phyloP scores from a whole-genome alignment of 1,140 invertebrate genomes.

The Drosophila kurseongensis region DNA sequence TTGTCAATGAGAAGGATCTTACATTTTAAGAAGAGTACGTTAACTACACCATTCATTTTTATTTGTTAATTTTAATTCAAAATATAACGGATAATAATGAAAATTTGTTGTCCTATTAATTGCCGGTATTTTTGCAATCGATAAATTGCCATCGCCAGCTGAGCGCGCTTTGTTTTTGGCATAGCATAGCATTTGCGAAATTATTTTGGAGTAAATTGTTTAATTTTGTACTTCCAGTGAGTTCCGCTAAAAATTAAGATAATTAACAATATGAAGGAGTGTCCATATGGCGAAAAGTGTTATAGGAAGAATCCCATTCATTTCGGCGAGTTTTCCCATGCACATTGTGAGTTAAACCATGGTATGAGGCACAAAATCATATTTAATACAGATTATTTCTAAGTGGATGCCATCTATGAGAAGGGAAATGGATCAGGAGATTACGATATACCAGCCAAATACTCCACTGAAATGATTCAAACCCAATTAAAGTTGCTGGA shows the following conservation, averaged over 20 bases:
- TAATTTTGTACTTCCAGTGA: slow-evolving; percentile 2
- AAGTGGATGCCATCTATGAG: slow-evolving; percentile 86
- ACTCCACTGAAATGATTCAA: slow-evolving; percentile 84
- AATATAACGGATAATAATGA: too few relatives aligned
- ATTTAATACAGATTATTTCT: slow-evolving; percentile 66
- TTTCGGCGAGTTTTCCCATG: slow-evolving; percentile 91
- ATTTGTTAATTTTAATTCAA: too few relatives aligned
- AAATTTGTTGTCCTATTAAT: background rate
- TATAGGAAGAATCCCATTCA: slow-evolving; percentile 93
- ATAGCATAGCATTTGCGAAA: slow-evolving; percentile 14
- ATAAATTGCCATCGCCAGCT: slow-evolving; percentile 8
- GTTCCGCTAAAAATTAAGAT: background rate
- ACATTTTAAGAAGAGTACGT: too few relatives aligned
- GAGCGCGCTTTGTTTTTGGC: slow-evolving; percentile 40
- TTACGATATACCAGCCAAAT: slow-evolving; percentile 85
- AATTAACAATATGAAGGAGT: slow-evolving; percentile 79
- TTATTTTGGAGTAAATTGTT: slow-evolving; percentile 10
- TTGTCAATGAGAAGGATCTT: too few relatives aligned
- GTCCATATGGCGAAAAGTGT: slow-evolving; percentile 90
- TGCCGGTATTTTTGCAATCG: slow-evolving; percentile 16
- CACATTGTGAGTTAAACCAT: slow-evolving; percentile 87
- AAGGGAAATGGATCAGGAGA: slow-evolving; percentile 63
- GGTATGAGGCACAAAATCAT: slow-evolving; percentile 4
- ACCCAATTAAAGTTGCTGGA: slow-evolving; percentile 86
- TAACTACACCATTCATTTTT: too few relatives aligned